Evolutionary conservation across 2,888 invertebrate genomes (phyloP).

Genomic region (Melanostoma scalare): DNA sequence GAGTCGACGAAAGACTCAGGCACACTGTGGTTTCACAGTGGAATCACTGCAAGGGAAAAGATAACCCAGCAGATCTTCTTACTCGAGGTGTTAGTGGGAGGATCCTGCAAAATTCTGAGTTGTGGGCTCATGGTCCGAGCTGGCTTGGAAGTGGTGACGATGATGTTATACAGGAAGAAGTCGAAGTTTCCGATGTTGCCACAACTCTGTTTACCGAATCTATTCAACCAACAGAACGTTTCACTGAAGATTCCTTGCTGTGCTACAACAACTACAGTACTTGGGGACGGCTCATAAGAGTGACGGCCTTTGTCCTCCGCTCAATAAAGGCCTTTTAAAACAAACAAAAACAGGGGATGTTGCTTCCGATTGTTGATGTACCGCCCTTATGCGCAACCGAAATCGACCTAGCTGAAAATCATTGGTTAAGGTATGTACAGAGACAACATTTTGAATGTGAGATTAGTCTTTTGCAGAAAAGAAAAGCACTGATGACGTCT

Average conservation of each 20-base stretch:
- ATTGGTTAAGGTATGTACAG: too few relatives aligned
- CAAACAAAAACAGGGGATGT: neutral
- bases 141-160: conserved; percentile 3
- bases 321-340: neutral
- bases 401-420: too few relatives aligned
- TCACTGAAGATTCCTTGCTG: too few relatives aligned
- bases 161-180: neutral
- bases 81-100: conserved; percentile 20
- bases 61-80: conserved; percentile 27
- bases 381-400: too few relatives aligned
- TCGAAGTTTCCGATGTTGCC: neutral
- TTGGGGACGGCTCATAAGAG: neutral
- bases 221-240: too few relatives aligned
- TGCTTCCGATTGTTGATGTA: neutral
- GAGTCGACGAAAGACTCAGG: conserved; percentile 16
- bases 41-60: conserved; percentile 20
- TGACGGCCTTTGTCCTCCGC: neutral
- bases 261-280: neutral
- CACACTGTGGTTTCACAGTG: conserved; percentile 3
- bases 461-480: conserved; percentile 6
- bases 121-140: conserved; percentile 26
- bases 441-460: too few relatives aligned
- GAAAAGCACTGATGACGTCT: neutral
- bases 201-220: neutral
- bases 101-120: neutral